Evolutionary conservation across 1,140 invertebrate species (phyloP).

Genomic region (Antheraea pernyi): DNA sequence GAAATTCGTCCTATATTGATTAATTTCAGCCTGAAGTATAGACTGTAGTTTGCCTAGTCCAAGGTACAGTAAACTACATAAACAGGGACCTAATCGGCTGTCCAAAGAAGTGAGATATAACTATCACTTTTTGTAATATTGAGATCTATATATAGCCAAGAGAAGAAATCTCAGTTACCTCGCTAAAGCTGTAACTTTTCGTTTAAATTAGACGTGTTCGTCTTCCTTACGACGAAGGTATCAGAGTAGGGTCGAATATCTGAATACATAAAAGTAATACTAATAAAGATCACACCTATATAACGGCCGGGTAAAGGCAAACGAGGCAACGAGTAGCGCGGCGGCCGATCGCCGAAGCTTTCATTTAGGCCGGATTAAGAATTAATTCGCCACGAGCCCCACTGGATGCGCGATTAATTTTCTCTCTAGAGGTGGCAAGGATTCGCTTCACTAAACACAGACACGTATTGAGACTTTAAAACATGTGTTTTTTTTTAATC

Average conservation of each 20-base stretch:
- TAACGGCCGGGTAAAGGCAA: background rate
- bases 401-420: conserved; percentile 46
- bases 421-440: conserved; percentile 28
- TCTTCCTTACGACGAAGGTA: background rate
- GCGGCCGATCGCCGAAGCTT: conserved; percentile 33
- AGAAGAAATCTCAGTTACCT: no score
- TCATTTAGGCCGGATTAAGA: conserved; percentile 47
- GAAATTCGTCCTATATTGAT: no score
- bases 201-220: no score
- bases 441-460: conserved; percentile 40
- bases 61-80: no score
- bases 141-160: no score
- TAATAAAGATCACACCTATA: conserved; percentile 1
- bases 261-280: background rate
- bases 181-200: no score
- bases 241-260: background rate
- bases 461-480: conserved; percentile 13
- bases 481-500: background rate
- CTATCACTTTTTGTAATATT: no score
- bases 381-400: conserved; percentile 42
- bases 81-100: no score
- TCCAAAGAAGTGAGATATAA: no score
- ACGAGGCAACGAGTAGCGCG: background rate
- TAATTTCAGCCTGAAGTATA: no score
- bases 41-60: no score